A percentile compares a stretch with the other conserved stretches of the same genome.
Conservation (phyloP, 2,797 vertebrate genomes). For the Acestrorhynchus altus region DNA sequence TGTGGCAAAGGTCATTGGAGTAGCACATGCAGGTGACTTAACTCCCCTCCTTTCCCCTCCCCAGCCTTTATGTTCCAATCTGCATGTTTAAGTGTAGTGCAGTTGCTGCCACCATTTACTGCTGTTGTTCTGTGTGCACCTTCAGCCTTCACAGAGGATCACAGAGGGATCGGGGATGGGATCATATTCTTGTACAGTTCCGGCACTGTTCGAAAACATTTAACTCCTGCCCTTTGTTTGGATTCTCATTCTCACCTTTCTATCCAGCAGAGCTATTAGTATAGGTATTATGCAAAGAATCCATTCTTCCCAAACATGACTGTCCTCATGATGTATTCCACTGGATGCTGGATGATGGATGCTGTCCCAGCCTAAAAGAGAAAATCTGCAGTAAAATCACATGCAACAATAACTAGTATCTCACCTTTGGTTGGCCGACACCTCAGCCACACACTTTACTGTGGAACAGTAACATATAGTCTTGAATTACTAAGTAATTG, state of each 20-base stretch:
- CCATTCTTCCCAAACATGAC: background rate
- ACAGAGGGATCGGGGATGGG: background rate
- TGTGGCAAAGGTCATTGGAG: constrained; percentile 85
- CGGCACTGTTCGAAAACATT: background rate
- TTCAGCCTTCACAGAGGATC: background rate
- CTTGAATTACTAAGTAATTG: too few species aligned
- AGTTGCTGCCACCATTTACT: background rate
- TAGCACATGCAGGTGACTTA: constrained; percentile 87
- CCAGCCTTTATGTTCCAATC: constrained; percentile 1
- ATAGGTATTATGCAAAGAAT: background rate
- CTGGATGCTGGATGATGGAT: background rate
- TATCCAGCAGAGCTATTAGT: background rate
- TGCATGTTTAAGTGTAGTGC: background rate
- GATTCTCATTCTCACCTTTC: background rate
- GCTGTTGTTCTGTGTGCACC: background rate
- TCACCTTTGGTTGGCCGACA: too few species aligned
- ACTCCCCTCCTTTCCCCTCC: background rate
- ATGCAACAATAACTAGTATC: too few species aligned
- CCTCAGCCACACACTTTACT: too few species aligned
- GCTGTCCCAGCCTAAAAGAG: background rate
- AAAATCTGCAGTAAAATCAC: too few species aligned
- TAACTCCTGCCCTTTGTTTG: background rate
- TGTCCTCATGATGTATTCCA: background rate
- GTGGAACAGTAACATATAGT: too few species aligned
- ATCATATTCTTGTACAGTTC: background rate